These are phyloP conservation scores for Sycophaga agraensis DNA, from an alignment of 1,140 invertebrate genomes.

Conservation along the genomic window DNA sequence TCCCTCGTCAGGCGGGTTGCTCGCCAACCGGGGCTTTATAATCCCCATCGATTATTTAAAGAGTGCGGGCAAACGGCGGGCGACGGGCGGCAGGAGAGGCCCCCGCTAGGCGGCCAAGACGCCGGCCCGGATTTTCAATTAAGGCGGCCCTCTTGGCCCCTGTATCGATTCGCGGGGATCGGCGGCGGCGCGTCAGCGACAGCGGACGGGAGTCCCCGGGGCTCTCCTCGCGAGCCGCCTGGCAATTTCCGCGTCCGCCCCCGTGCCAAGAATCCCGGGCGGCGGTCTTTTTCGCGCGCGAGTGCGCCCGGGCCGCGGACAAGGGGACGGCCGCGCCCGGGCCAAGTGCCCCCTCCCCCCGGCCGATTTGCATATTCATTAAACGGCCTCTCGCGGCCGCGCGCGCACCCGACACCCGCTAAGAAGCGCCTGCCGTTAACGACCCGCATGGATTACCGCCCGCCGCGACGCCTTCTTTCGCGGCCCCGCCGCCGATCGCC, in stretches of 20 bases:
- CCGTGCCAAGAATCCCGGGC: slow-evolving; percentile 31
- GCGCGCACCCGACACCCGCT: too few species aligned
- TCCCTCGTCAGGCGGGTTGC: too few species aligned
- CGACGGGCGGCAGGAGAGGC: too few species aligned
- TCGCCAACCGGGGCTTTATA: too few species aligned
- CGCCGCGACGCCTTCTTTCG: slow-evolving; percentile 37
- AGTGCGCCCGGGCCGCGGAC: neutral
- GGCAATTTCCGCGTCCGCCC: slow-evolving; percentile 33
- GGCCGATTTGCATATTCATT: slow-evolving; percentile 55
- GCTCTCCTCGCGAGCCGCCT: neutral
- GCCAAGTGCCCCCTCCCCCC: neutral
- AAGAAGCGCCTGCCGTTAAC: slow-evolving; percentile 54
- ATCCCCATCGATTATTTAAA: too few species aligned
- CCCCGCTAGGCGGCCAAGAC: too few species aligned
- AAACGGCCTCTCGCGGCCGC: slow-evolving; percentile 39
- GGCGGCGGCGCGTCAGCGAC: neutral
- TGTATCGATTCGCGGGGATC: too few species aligned
- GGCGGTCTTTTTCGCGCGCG: neutral
- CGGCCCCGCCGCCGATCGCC: neutral
- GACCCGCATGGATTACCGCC: slow-evolving; percentile 53
- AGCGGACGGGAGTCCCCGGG: neutral
- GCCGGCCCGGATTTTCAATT: too few species aligned
- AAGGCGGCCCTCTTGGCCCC: too few species aligned
- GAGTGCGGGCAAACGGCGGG: too few species aligned
- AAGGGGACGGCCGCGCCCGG: neutral